Conservation (phyloP, 2,113 vertebrate species). For the Anhinga rufa region DNA sequence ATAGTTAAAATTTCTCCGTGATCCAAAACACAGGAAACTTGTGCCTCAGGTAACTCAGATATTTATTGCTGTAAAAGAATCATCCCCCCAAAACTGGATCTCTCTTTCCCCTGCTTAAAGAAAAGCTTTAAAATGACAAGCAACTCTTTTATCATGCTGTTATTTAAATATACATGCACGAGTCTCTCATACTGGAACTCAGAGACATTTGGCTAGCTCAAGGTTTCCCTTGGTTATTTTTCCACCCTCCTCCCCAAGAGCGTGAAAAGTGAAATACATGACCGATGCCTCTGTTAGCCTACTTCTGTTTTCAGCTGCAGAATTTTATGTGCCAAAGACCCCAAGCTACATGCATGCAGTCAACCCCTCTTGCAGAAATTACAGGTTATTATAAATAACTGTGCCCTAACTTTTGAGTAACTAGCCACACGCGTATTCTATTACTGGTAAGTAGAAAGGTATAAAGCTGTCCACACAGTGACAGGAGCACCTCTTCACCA, state of each 20-base stretch:
- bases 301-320: background rate
- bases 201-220: background rate
- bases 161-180: fast-evolving
- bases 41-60: too few species aligned
- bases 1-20: background rate
- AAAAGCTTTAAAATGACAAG: background rate
- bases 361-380: background rate
- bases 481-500: background rate
- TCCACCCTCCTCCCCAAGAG: background rate
- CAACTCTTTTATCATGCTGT: background rate
- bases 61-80: background rate
- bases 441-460: background rate
- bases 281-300: background rate
- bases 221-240: background rate
- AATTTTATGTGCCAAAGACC: background rate
- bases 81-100: fast-evolving
- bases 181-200: too few species aligned
- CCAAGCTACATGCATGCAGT: background rate
- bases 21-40: background rate
- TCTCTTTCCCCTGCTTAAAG: background rate
- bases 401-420: background rate
- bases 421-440: background rate
- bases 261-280: background rate
- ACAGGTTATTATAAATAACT: background rate
- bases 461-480: background rate